Percentiles rank a stretch among this genome's conserved stretches.
These are phyloP conservation scores for Dromococcyx pavoninus DNA, from an alignment of 2,797 vertebrate species.

Conservation along the genomic window DNA sequence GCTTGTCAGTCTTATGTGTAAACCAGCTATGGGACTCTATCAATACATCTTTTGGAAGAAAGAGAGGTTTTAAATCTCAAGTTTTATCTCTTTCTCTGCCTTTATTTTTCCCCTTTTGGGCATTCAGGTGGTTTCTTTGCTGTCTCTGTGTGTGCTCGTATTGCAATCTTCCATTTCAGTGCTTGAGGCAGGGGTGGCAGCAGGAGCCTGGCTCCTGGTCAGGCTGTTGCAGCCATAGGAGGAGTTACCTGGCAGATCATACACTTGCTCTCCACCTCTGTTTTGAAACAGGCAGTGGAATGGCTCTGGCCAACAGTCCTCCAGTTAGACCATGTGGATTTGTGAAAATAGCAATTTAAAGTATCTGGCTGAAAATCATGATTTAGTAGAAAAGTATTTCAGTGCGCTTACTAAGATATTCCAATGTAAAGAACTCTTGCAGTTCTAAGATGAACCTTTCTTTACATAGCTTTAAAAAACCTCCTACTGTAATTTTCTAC, in stretches of 20 bases:
- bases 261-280: neutral
- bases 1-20: neutral
- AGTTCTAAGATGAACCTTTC: neutral
- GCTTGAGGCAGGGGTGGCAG: neutral
- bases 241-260: neutral
- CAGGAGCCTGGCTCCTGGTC: neutral
- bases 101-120: neutral
- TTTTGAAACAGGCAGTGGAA: neutral
- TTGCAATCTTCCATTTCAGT: neutral
- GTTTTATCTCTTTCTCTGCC: neutral
- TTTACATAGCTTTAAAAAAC: neutral
- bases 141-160: neutral
- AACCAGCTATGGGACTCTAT: neutral
- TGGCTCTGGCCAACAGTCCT: neutral
- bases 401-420: neutral
- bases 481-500: neutral
- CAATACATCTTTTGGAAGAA: neutral
- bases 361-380: neutral
- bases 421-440: neutral
- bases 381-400: neutral
- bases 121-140: neutral
- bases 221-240: neutral
- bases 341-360: neutral
- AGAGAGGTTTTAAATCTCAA: neutral
- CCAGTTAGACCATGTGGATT: neutral